These are phyloP conservation scores for Drosophila burlai DNA, from an alignment of 1,140 invertebrate genomes.

Conservation along the genomic window DNA sequence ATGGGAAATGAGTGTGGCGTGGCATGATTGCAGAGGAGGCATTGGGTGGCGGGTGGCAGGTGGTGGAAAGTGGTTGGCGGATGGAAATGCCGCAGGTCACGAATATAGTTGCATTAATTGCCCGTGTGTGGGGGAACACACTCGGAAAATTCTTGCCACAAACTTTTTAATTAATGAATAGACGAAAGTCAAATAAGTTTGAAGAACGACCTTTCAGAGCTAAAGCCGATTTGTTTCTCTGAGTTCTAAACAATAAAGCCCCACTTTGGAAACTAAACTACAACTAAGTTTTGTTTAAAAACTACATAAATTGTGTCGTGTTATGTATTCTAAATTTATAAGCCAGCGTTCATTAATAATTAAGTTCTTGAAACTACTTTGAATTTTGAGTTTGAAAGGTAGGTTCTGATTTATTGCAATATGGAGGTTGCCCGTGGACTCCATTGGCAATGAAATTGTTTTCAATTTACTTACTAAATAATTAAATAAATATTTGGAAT, in stretches of 20 bases:
- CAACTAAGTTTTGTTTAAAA: background rate
- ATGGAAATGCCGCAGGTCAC: conserved; percentile 19
- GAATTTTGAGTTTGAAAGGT: no score
- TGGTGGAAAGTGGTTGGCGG: background rate
- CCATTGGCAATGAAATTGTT: no score
- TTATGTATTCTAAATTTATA: background rate
- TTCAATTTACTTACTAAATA: no score
- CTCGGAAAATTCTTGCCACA: conserved; percentile 11
- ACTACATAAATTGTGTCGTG: background rate
- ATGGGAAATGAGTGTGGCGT: conserved; percentile 19
- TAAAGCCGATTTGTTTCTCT: background rate
- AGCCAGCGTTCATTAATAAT: background rate
- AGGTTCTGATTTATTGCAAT: no score
- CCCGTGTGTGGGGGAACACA: background rate
- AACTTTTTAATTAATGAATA: conserved; percentile 15
- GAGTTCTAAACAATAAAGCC: background rate
- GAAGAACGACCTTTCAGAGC: background rate
- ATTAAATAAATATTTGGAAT: no score
- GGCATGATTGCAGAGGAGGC: background rate
- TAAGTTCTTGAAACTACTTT: background rate
- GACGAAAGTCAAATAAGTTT: background rate
- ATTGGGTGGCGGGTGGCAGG: background rate
- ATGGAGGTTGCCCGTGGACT: no score
- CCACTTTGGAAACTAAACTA: background rate
- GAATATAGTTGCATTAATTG: conserved; percentile 22